Evolutionary conservation across 2,888 invertebrate genomes (phyloP), one percentile per base, ranked within the genome.

Genomic region (Drosophila anomelani): DNA sequence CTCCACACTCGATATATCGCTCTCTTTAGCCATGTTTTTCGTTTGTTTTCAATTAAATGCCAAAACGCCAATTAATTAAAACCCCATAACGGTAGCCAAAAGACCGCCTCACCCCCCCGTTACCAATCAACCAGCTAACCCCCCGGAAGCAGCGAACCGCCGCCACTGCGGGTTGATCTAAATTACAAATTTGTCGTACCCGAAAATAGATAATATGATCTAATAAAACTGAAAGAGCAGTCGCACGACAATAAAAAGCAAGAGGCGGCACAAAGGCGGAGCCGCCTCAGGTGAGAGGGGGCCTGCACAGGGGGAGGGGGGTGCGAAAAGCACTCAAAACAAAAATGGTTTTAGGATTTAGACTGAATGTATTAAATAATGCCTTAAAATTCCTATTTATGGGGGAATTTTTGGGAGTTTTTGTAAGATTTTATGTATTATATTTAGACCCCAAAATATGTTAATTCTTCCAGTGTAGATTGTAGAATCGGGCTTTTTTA

Each of bases 141-240:
- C 49, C 58, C 6, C n/a, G 41, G 54, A 63, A 59, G 70, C 72
- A 69, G 66, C 71, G 34, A 53, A 36, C 56, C 71, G 56, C 26
- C 73, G 63, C 58, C 76, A 55, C 76, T 60, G 70, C 55, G 32
- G 64, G 47, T 47, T 76, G 78, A 88, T 82, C 83, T 88, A 84
- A 84, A 84, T 87, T 85, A 84, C 88, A 84, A 84, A 84, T 84
- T 84, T 80, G 88, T 88, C 77, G 78, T 81, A 76, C 85, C 85
- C 63, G 58, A 80, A 88, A 88, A 88, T 88, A 84, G 78, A 85
- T 84, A 88, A 84, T 88, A 84, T 88, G 84, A 84, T 88, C 88
- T 88, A 84, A 84, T 84, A 84, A 88, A 84, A 85, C 72, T 72
- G 72, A 84, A 88, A 85, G 88, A 87, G 85, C 83, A 76, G 77